phyloP scores from a whole-genome alignment of 2,888 invertebrate genomes.

The Acleris sparsana region DNA sequence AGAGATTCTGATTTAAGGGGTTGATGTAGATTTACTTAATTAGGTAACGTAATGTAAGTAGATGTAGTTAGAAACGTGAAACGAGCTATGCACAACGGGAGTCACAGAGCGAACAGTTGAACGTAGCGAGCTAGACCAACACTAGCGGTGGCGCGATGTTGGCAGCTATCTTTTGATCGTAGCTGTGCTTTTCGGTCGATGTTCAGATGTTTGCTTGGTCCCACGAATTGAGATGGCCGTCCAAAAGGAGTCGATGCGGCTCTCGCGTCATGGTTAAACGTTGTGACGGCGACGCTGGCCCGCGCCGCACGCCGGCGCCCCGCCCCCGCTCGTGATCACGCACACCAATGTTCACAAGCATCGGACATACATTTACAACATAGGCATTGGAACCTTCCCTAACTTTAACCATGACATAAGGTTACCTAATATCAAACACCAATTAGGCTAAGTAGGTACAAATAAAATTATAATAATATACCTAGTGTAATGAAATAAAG shows the following conservation, averaged over 20 bases:
- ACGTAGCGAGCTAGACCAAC: not conserved
- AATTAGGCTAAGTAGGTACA: constrained; percentile 71
- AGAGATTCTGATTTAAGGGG: constrained; percentile 21
- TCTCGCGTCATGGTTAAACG: constrained; percentile 1
- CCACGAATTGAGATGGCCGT: constrained; percentile 30
- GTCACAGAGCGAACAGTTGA: constrained; percentile 22
- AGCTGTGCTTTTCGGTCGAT: not conserved
- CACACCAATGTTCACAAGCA: constrained; percentile 6
- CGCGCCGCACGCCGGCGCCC: constrained; percentile 7
- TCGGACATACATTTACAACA: constrained; percentile 15
- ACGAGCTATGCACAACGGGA: constrained; percentile 32
- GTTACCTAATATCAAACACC: constrained; percentile 69
- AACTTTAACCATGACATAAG: constrained; percentile 60
- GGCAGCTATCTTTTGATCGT: too few relatives aligned
- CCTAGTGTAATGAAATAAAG: constrained; percentile 16
- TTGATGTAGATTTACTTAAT: constrained; percentile 22
- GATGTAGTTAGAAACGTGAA: constrained; percentile 19
- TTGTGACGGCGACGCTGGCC: constrained; percentile 16
- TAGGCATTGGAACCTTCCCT: constrained; percentile 26
- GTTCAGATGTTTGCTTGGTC: constrained; percentile 25
- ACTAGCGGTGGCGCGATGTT: not conserved
- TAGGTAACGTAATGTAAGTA: constrained; percentile 21
- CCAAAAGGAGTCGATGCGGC: constrained; percentile 17
- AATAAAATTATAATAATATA: constrained; percentile 52
- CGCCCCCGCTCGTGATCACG: not conserved